These are phyloP conservation scores for Hemithea aestivaria DNA, from an alignment of 2,888 invertebrate species.

Conservation along the genomic window DNA sequence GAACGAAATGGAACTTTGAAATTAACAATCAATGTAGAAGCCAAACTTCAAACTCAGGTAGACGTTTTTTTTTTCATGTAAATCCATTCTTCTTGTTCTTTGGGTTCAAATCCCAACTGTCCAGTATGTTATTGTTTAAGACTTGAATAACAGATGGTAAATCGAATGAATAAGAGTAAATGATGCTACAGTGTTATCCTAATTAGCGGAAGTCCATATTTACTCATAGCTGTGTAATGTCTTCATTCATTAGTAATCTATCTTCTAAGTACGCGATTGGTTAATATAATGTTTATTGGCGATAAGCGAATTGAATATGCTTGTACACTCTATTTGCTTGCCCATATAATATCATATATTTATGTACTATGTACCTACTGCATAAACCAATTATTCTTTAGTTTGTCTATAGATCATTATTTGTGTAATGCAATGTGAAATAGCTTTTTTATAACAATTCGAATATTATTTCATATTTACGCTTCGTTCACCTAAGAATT, in stretches of 20 bases:
- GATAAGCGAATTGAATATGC: too few species aligned
- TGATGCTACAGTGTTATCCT: constrained; percentile 16
- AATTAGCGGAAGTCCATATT: constrained; percentile 23
- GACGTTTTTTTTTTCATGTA: constrained; percentile 43
- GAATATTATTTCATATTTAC: too few species aligned
- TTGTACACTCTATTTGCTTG: too few species aligned
- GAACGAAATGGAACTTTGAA: not conserved
- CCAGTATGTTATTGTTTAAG: constrained; percentile 38
- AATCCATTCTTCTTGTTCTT: constrained; percentile 35
- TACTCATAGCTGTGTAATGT: constrained; percentile 21
- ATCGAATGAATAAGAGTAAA: constrained; percentile 11
- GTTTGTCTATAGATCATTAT: too few species aligned
- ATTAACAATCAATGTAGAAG: not conserved
- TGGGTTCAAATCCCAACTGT: constrained; percentile 45
- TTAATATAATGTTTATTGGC: too few species aligned
- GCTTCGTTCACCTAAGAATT: too few species aligned
- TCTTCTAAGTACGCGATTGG: not conserved
- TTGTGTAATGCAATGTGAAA: too few species aligned
- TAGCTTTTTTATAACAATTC: too few species aligned
- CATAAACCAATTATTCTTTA: too few species aligned
- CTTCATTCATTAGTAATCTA: constrained; percentile 5
- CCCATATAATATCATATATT: too few species aligned
- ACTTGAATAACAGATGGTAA: constrained; percentile 31
- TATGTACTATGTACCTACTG: too few species aligned
- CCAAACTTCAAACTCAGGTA: constrained; percentile 47